A percentile compares a stretch with the other conserved stretches of the same genome.
These are phyloP conservation scores for Epiblema foenella DNA, from an alignment of 2,888 invertebrate genomes.

Conservation along the genomic window DNA sequence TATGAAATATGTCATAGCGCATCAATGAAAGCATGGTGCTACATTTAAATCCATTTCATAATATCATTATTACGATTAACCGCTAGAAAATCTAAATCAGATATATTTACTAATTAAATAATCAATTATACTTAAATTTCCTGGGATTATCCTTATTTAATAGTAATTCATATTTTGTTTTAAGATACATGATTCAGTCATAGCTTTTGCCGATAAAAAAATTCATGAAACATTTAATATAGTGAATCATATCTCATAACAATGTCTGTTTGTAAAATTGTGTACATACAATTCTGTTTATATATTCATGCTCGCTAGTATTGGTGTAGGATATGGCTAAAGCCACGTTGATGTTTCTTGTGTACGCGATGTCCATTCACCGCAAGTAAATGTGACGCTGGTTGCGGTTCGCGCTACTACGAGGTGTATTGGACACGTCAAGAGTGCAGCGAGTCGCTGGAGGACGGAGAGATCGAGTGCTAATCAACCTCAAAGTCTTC, in stretches of 20 bases:
- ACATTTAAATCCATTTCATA: conserved; percentile 34
- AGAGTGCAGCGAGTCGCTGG: conserved; percentile 19
- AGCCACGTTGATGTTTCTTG: not conserved
- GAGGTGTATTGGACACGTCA: not conserved
- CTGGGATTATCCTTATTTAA: conserved; percentile 33
- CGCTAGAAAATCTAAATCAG: conserved; percentile 27
- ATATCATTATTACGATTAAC: conserved; percentile 30
- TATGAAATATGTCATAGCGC: conserved; percentile 31
- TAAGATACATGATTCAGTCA: conserved; percentile 24
- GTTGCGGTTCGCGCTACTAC: not conserved
- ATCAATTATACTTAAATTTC: conserved; percentile 22
- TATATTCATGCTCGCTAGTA: conserved; percentile 15
- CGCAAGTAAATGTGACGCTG: not conserved
- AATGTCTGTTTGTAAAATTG: conserved; percentile 18
- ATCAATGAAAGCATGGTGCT: conserved; percentile 21
- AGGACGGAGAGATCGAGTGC: conserved; percentile 46
- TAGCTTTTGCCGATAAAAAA: not conserved
- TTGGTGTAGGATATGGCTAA: not conserved
- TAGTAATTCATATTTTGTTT: conserved; percentile 31
- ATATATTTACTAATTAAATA: conserved; percentile 33
- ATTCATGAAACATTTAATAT: conserved; percentile 14
- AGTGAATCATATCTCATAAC: conserved; percentile 17
- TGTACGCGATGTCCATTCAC: not conserved
- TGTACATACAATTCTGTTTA: conserved; percentile 10
- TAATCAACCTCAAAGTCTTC: conserved; percentile 87